phyloP scores from a whole-genome alignment of 1,140 invertebrate genomes.

The Odontomachus brunneus region DNA sequence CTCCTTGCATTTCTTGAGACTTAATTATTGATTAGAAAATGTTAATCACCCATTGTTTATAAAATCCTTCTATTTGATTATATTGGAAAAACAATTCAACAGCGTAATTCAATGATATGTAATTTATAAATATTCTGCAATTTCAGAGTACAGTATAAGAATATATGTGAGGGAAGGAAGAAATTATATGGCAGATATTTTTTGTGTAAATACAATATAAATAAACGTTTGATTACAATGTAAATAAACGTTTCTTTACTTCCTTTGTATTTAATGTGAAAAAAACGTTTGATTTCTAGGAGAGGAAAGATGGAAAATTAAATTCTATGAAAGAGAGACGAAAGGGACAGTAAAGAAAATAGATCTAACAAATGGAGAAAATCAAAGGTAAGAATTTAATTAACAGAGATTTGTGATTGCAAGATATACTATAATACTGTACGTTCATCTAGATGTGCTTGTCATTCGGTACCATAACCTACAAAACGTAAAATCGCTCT shows the following conservation, averaged over 20 bases:
- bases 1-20: neutral
- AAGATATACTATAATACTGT: neutral
- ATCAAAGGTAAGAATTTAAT: no score
- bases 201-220: no score
- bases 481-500: slow-evolving; percentile 48
- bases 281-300: neutral
- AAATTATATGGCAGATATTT: no score
- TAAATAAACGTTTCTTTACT: neutral
- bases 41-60: neutral
- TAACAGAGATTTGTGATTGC: neutral
- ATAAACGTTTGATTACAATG: no score
- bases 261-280: neutral
- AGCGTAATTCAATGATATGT: no score
- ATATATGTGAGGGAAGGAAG: no score
- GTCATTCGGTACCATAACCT: slow-evolving; percentile 82
- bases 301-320: no score
- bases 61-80: neutral
- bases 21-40: neutral
- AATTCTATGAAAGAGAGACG: no score
- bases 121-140: no score
- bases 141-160: no score
- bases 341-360: neutral
- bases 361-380: neutral
- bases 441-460: slow-evolving; percentile 76
- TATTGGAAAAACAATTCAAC: neutral